These are phyloP conservation scores for Ianthella basta DNA, from an alignment of 37 sponge, comb jelly and placozoan genomes.

Conservation along the genomic window DNA sequence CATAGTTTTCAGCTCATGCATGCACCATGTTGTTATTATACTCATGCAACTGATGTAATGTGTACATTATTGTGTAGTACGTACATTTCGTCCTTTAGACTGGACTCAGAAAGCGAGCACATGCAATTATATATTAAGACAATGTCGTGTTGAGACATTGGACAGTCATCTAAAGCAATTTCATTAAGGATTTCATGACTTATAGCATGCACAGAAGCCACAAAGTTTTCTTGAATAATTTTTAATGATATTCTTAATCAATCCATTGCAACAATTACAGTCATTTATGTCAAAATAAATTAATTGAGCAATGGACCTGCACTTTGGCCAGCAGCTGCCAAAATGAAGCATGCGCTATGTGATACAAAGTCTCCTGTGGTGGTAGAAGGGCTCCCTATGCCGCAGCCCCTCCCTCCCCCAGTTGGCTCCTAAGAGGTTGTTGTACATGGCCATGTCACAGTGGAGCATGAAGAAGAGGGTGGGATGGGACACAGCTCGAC, in stretches of 20 bases:
- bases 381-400: constrained; percentile 43
- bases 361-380: constrained; percentile 35
- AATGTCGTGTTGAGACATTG: neutral
- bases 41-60: constrained; percentile 54
- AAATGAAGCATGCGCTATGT: neutral
- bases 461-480: constrained; percentile 85
- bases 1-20: too few species aligned
- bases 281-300: too few species aligned
- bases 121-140: neutral
- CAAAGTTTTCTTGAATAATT: too few species aligned
- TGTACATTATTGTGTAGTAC: too few species aligned
- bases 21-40: constrained; percentile 44
- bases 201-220: too few species aligned
- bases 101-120: constrained; percentile 33
- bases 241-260: too few species aligned
- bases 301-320: too few species aligned
- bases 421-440: constrained; percentile 75
- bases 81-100: neutral
- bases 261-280: neutral
- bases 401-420: constrained; percentile 49
- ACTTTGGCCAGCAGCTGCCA: too few species aligned
- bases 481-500: neutral
- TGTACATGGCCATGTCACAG: constrained; percentile 74
- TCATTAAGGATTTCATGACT: too few species aligned
- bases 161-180: too few species aligned